Evolutionary conservation across 2,113 vertebrate genomes (phyloP), one percentile per base, ranked within the genome.

Genomic region (Ivindomyrus marchei): DNA sequence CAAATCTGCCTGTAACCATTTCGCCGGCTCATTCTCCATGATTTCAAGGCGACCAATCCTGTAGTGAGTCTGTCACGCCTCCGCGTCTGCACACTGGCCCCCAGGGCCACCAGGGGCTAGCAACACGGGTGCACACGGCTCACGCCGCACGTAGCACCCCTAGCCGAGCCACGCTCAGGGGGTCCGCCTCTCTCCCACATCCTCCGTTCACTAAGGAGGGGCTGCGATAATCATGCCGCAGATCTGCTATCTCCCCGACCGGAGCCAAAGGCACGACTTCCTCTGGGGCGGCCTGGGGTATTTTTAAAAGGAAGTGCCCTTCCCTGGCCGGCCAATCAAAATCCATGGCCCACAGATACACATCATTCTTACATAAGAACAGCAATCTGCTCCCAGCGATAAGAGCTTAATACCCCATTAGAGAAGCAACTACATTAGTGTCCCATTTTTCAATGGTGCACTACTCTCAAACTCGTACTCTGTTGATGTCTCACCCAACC

Each of bases 201-300:
- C 93, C 92, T 92, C 93, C 4, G 46, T 90, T 83, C 89, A 47
- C 74, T 10, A 88, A 91, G 91, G 93, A 85, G 89, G 93, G 93
- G n/a, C 42, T 89, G 88, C 27, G 74, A 21, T 74, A 91, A 92
- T 85, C 85, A n/a, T 66, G 50, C 4, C 27, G 89, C 91, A 87
- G 77, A 87, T 58, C 74, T 84, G 86, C 70, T 92, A 95, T 95
- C 95, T 77, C 90, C 90, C 90, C 85, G 92, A 36, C 92, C 91
- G 93, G 92, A 92, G 83, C 92, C 91, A 49, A 92, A 90, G 92
- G 92, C 93, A 92, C 90, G 80, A 93, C 95, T 94, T 95, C 95
- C 95, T 95, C 92, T 6, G 90, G 90, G 91, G 92, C 47, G 27
- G 91, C 91, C 90, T 83, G 47, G 87, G 70, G 90, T 90, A 89